Conservation (phyloP, 2,888 invertebrate species). For the Drosophila colorata region DNA sequence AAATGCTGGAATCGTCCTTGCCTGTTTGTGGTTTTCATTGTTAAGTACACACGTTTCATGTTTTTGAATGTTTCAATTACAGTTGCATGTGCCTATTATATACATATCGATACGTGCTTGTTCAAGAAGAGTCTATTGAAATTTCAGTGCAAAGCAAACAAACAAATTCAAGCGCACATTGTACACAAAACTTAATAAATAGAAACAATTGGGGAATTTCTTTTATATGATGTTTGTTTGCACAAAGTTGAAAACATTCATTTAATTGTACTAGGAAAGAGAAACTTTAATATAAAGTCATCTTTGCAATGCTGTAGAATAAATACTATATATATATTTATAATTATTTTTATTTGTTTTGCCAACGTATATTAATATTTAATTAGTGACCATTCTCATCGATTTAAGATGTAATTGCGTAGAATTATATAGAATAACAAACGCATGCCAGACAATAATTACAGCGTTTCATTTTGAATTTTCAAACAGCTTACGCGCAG, state of each 20-base stretch:
- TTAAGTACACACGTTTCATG: constrained; percentile 12
- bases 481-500: constrained; percentile 9
- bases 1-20: constrained; percentile 4
- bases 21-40: constrained; percentile 18
- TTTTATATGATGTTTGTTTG: not conserved
- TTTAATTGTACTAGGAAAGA: not conserved
- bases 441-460: not conserved
- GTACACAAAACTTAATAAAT: constrained; percentile 2
- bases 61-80: not conserved
- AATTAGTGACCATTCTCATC: too few species aligned
- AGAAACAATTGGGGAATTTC: not conserved
- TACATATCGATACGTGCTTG: not conserved
- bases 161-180: not conserved
- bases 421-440: not conserved
- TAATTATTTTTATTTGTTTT: too few species aligned
- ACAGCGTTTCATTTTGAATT: constrained; percentile 10
- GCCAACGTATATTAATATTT: too few species aligned
- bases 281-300: too few species aligned
- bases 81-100: constrained; percentile 16
- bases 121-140: not conserved
- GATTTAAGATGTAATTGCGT: not conserved
- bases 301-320: too few species aligned
- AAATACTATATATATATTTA: too few species aligned
- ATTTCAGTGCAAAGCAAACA: not conserved
- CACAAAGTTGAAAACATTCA: not conserved